Base-by-base conservation (phyloP, 2,113 vertebrate genomes). In the Heliornis fulica region DNA sequence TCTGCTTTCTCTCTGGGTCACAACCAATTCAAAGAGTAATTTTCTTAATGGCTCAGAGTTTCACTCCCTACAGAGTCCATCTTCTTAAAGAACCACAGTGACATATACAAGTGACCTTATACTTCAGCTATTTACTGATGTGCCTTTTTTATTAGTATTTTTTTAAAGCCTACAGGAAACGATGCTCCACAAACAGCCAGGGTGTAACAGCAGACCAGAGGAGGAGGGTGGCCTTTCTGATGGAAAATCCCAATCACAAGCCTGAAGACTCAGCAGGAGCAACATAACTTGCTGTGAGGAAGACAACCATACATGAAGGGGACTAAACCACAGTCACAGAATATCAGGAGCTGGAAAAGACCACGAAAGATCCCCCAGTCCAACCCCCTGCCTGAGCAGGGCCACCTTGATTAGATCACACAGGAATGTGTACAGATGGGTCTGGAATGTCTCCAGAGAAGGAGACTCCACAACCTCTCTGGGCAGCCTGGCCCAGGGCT, bases 21-120 rank as follows among this genome's bases (percentile, higher is more conserved):
- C 38, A 68, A 90, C 15, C 41, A 86, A 86, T 79, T 76, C 75
- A 88, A 88, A 70, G 2, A 85, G 65, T 43, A 79, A 80, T 76
- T 85, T 91, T 89, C 76, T 86, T 83, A 80, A 59, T 48, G 56
- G 56, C 60, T 57, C 11, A 36, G 85, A 87, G 40, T 56, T 91
- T 74, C 65, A 38, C 36, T 81, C 50, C 17, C 68, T 51, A 10
- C 51, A 78, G 78, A 68, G 43, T 60, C 48, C 63, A 69, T 46
- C 53, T 71, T 79, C 75, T 56, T 72, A 29, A 80, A 84, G 70
- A 77, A 88, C 6, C 66, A 70, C 57, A 69, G 29, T 20, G 32
- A 41, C 31, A 57, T 31, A 56, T 6, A 26, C 5, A 38, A 76
- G 36, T 31, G 87, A 70, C 23, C 9, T 65, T 75, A 63, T 36